Evolutionary conservation across 2,113 vertebrate genomes (phyloP).

Genomic region (Sitta europaea): DNA sequence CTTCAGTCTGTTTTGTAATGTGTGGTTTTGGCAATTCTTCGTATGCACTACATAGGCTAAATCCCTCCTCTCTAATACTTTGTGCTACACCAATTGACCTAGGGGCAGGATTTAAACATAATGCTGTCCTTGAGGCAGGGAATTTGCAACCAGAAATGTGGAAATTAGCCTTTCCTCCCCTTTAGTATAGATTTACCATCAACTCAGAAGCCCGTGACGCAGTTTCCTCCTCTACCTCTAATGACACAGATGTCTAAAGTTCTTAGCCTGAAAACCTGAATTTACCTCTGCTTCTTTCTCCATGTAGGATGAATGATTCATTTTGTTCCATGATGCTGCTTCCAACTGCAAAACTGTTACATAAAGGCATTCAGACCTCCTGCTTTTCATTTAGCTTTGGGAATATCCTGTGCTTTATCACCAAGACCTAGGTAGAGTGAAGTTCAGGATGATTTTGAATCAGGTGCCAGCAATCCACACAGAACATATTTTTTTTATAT

Average conservation of each 20-base stretch:
- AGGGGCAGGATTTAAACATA: neutral
- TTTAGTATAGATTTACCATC: neutral
- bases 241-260: neutral
- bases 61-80: neutral
- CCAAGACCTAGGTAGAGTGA: neutral
- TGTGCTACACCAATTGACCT: neutral
- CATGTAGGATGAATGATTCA: conserved; percentile 33
- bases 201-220: neutral
- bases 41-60: neutral
- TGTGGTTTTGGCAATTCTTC: neutral
- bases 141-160: neutral
- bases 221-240: neutral
- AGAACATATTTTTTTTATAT: neutral
- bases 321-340: conserved; percentile 32
- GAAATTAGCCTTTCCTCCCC: neutral
- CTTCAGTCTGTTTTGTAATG: neutral
- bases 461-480: neutral
- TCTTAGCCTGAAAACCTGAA: conserved; percentile 45
- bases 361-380: neutral
- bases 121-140: neutral
- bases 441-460: neutral
- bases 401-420: neutral
- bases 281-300: conserved; percentile 16
- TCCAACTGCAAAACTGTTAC: conserved; percentile 12
- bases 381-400: conserved; percentile 8